Evolutionary conservation across 1,140 invertebrate species (phyloP).

Genomic region (Drosophila santomea): DNA sequence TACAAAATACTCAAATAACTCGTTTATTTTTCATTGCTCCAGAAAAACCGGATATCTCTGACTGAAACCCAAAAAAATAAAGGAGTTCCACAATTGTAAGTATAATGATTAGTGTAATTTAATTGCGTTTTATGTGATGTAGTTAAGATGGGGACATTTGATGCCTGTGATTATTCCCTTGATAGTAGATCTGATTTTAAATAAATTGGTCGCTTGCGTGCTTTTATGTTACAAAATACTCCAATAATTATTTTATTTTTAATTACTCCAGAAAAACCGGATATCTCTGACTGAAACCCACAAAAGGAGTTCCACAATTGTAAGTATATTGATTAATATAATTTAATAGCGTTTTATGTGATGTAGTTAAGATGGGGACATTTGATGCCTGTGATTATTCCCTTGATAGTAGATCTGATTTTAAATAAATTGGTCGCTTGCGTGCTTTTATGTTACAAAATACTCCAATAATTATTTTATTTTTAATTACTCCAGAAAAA

Average conservation of each 20-base stretch:
- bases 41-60: not conserved
- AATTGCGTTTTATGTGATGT: no score
- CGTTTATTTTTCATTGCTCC: not conserved
- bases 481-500: not conserved
- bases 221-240: no score
- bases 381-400: slow-evolving; percentile 57
- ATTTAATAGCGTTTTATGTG: not conserved
- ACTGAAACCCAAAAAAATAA: not conserved
- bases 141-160: slow-evolving; percentile 27
- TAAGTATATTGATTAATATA: no score
- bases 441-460: not conserved
- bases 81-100: slow-evolving; percentile 3
- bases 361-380: slow-evolving; percentile 50
- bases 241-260: no score
- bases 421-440: no score
- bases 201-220: no score
- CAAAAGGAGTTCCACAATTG: not conserved
- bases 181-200: slow-evolving; percentile 14
- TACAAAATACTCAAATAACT: not conserved
- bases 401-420: slow-evolving; percentile 52
- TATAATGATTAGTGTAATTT: no score
- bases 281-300: not conserved
- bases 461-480: not conserved
- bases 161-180: slow-evolving; percentile 53
- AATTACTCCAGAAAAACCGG: no score